Base-by-base conservation (phyloP, 2,888 invertebrate genomes). In the Petrolisthes manimaculis region DNA sequence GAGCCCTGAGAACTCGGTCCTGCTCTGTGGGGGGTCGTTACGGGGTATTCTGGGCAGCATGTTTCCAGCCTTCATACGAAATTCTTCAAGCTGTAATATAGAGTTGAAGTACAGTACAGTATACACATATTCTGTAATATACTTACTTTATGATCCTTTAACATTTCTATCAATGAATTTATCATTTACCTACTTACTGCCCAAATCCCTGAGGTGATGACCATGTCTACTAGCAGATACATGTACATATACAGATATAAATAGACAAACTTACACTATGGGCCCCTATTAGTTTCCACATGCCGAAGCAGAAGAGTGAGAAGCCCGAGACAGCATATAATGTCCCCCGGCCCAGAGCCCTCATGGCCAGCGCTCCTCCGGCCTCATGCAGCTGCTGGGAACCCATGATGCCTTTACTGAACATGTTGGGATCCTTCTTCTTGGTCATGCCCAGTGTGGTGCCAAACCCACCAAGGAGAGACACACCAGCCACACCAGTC, bases 241-340 rank as follows among this genome's bases (percentile, higher is more conserved):
- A 21, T 6, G 24, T 14, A 75, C 21, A 78, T 5, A 78, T 9
- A 5, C 37, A 77, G 37, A 37, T 37, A 9, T 3, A 12, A 21
- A 61, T 12, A 71, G 24, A 21, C 71, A 37, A 21, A 93, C 95
- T 94, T 94, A 97, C 97, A 94, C 96, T 95, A 92, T 95, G 95
- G 53, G 97, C 97, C 86, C 97, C 98, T 74, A 97, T 96, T 18
- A 97, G 92, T 93, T 97, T 98, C 97, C 97, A 98, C 89, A 97
- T 95, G 14, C 95, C 95, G 93, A 95, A 97, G 92, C 96, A 97
- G 84, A 98, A 93, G 83, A 96, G 93, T 9, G 97, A 95, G 86
- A 97, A 97, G 0, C 98, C 98, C 67, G 96, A 94, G n/a, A 97
- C 93, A 0, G 98, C 97, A 93, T 96, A 97, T 0, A 97, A 91